Evolutionary conservation across 37 sponge, comb jelly and placozoan species (phyloP), one percentile per base, ranked within the genome.

Genomic region (Bolinopsis microptera): DNA sequence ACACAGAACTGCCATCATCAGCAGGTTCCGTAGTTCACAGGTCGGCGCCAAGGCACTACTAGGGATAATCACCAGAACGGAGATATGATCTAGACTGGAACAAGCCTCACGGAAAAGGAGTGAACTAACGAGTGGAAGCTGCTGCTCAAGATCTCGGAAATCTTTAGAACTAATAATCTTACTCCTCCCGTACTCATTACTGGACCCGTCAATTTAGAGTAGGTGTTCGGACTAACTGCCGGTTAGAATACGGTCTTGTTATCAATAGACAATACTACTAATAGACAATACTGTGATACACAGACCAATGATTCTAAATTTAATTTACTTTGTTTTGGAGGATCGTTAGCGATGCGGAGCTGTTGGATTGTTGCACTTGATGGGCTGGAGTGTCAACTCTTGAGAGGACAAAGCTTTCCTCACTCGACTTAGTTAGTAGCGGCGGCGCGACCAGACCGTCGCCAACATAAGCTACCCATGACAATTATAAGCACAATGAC

Each of bases 231-330:
- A 48, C 61, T 48, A 48, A 48, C 61, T 48, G 61, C 5, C 61
- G 13, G 61, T 48, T 18, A 48, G 9, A 48, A 48, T 5, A 48
- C 61, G 5, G 61, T 18, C 61, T 18, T 18, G 61, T 48, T 32
- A 77, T 77, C 32, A 77, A 77, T 32, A 35, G 35, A 77, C 80
- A 77, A 77, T 77, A n/a, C n/a, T n/a, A n/a, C n/a, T n/a, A n/a
- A n/a, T n/a, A n/a, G n/a, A n/a, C 13, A 36, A 77, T 77, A 77
- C 1, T 3, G 80, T 34, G 32, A 77, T 77, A 48, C 13, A 13
- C 13, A 30, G 80, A 36, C 80, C 80, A 77, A 77, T 77, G 80
- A 77, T 77, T 77, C 33, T 77, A 77, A 77, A 77, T 77, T 77
- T 35, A 77, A 77, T 77, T 77, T 36, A 77, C 35, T 77, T 77